Evolutionary conservation across 1,140 invertebrate species (phyloP).

Genomic region (Armadillidium nasatum): DNA sequence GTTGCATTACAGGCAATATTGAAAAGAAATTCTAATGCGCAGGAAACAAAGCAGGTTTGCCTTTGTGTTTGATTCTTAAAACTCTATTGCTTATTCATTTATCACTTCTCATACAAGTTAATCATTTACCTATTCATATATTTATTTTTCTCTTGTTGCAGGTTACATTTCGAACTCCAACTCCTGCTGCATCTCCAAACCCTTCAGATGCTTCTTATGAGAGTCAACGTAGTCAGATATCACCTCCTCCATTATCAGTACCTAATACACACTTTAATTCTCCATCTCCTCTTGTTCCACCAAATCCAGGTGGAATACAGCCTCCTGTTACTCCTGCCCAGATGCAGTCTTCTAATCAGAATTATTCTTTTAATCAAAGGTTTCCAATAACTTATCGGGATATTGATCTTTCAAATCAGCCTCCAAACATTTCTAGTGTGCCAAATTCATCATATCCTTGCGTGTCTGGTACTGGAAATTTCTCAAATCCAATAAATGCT

Average conservation of each 20-base stretch:
- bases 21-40: constrained; percentile 50
- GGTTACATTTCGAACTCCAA: constrained; percentile 58
- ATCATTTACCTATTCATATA: background rate
- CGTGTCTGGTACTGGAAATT: constrained; percentile 24
- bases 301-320: constrained; percentile 27
- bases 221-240: constrained; percentile 39
- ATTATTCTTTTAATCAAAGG: constrained; percentile 20
- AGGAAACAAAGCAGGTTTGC: constrained; percentile 41
- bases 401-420: constrained; percentile 20
- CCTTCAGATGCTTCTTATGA: constrained; percentile 46
- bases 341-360: constrained; percentile 3
- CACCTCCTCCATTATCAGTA: constrained; percentile 30
- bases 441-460: background rate
- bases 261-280: constrained; percentile 20
- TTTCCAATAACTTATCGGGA: constrained; percentile 24
- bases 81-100: too few species aligned
- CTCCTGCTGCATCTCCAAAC: constrained; percentile 52
- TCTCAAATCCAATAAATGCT: background rate
- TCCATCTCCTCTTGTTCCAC: constrained; percentile 32
- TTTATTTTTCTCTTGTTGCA: constrained; percentile 43
- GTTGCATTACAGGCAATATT: constrained; percentile 72
- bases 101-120: too few species aligned
- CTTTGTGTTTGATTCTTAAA: background rate
- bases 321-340: constrained; percentile 23
- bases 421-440: background rate